Percentiles rank a stretch among this genome's conserved stretches.
These are phyloP conservation scores for Apistogramma diplotaenia DNA, from an alignment of 2,113 vertebrate species.

Conservation along the genomic window DNA sequence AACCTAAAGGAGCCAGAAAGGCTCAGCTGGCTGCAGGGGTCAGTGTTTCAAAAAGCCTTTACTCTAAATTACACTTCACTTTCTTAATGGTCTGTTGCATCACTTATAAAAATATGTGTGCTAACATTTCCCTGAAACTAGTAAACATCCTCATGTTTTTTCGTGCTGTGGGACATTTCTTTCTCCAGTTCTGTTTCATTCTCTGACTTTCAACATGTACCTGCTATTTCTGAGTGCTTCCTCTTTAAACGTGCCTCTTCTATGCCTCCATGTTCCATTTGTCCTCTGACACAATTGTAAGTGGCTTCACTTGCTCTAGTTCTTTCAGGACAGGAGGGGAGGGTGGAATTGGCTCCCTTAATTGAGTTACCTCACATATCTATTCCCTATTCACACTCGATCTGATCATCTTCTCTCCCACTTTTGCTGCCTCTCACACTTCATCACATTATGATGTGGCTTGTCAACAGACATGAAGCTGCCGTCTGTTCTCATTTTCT, in stretches of 20 bases:
- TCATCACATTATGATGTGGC: conserved; percentile 32
- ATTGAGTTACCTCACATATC: conserved; percentile 71
- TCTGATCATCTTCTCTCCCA: conserved; percentile 12
- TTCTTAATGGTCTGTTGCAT: background rate
- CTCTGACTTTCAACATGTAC: background rate
- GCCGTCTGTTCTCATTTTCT: conserved; percentile 38
- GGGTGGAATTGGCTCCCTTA: conserved; percentile 65
- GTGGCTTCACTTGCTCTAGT: conserved; percentile 55
- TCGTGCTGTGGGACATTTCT: background rate
- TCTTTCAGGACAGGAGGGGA: conserved; percentile 54
- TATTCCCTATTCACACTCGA: conserved; percentile 52
- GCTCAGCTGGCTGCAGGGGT: too few species aligned
- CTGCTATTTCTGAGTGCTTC: background rate
- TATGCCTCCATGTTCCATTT: conserved; percentile 49
- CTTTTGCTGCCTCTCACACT: conserved; percentile 6
- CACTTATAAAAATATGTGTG: background rate
- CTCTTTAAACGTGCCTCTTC: conserved; percentile 6
- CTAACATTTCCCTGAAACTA: background rate
- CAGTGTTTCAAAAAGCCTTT: background rate
- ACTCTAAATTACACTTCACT: background rate
- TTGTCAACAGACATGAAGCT: conserved; percentile 52
- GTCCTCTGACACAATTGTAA: conserved; percentile 67
- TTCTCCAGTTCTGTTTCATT: background rate
- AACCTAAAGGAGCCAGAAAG: background rate
- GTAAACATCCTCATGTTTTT: background rate